phyloP scores from a whole-genome alignment of 2,888 invertebrate species.

The Tryphoninae sp. region DNA sequence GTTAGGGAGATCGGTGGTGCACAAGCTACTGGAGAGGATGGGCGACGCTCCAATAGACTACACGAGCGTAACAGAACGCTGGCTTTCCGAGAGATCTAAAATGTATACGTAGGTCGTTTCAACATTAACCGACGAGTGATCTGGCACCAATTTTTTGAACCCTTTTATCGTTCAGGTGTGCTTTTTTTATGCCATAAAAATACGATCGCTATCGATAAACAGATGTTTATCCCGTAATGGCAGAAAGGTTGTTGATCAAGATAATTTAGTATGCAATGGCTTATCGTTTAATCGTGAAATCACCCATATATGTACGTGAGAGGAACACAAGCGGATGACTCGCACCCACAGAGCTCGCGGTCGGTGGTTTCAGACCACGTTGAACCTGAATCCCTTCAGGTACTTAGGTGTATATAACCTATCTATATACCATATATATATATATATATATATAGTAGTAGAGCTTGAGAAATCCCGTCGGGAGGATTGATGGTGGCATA shows the following conservation, averaged over 20 bases:
- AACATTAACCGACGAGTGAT: too few species aligned
- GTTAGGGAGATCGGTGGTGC: background rate
- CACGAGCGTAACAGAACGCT: slow-evolving; percentile 9
- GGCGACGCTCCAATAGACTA: slow-evolving; percentile 40
- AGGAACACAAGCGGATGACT: slow-evolving; percentile 36
- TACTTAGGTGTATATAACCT: slow-evolving; percentile 27
- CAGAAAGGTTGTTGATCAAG: too few species aligned
- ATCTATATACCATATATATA: background rate
- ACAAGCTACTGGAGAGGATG: background rate
- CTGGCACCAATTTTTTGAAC: background rate
- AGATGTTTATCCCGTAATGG: too few species aligned
- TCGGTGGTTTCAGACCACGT: slow-evolving; percentile 66
- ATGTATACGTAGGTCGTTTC: slow-evolving; percentile 19
- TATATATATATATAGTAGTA: background rate
- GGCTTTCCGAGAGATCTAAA: slow-evolving; percentile 32
- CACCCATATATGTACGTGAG: slow-evolving; percentile 5
- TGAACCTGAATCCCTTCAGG: slow-evolving; percentile 64
- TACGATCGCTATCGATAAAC: too few species aligned
- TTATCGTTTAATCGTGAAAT: background rate
- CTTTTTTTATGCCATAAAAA: too few species aligned
- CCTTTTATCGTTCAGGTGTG: too few species aligned
- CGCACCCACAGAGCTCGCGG: slow-evolving; percentile 55
- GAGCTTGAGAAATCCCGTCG: slow-evolving; percentile 18
- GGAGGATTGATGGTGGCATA: slow-evolving; percentile 21
- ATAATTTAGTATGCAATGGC: too few species aligned